These are phyloP conservation scores for Pheosia gnoma DNA, from an alignment of 2,888 invertebrate genomes.

Conservation along the genomic window DNA sequence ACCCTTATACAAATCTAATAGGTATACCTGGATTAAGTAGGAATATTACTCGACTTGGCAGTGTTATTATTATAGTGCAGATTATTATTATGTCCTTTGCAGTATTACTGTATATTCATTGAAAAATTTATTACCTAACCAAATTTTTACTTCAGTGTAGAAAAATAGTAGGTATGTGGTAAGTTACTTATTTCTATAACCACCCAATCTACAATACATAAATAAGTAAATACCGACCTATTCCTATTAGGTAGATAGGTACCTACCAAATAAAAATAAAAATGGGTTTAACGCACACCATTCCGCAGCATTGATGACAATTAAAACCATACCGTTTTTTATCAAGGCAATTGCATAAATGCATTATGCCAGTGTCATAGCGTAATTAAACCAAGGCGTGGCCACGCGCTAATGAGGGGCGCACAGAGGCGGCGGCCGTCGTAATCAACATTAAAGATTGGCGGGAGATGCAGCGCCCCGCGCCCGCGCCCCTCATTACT, in stretches of 20 bases:
- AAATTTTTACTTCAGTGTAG: no score
- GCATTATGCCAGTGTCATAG: constrained; percentile 18
- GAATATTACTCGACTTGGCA: no score
- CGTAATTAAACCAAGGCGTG: constrained; percentile 82
- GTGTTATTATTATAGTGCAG: no score
- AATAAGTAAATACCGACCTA: neutral
- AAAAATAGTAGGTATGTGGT: constrained; percentile 6
- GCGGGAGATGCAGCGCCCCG: constrained; percentile 81
- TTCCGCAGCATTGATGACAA: constrained; percentile 52
- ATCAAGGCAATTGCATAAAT: constrained; percentile 63
- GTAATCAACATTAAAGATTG: constrained; percentile 84
- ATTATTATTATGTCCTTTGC: no score
- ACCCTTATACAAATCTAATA: no score
- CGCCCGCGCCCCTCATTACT: constrained; percentile 84
- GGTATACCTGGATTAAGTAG: no score
- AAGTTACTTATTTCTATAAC: no score
- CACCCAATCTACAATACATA: no score
- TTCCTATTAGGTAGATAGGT: neutral
- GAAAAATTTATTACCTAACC: no score
- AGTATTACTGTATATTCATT: no score
- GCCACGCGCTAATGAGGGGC: constrained; percentile 81
- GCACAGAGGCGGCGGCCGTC: constrained; percentile 78
- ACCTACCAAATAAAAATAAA: constrained; percentile 18
- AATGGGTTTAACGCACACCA: no score
- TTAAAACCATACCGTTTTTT: constrained; percentile 36